Evolutionary conservation across 2,113 vertebrate genomes (phyloP).

Genomic region (Tetrax tetrax): DNA sequence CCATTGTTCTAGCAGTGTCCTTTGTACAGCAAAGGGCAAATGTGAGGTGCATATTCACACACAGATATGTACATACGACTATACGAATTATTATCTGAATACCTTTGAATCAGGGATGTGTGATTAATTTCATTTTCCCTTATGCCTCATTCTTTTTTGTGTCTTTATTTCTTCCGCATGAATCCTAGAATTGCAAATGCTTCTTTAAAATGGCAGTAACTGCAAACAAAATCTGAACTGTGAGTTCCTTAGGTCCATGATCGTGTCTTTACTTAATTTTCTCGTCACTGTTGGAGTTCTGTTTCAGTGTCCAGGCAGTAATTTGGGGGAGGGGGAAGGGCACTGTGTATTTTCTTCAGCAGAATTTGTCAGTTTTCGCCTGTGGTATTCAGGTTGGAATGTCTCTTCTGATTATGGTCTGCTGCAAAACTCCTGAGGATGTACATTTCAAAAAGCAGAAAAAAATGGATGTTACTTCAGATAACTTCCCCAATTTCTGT

Average conservation of each 20-base stretch:
- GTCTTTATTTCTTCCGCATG: not conserved
- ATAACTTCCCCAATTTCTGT: not conserved
- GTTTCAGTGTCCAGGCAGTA: not conserved
- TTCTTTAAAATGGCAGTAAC: not conserved
- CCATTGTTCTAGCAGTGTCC: not conserved
- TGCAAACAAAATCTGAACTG: not conserved
- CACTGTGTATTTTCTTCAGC: not conserved
- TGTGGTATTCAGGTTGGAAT: constrained; percentile 19
- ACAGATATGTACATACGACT: not conserved
- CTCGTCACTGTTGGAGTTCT: not conserved
- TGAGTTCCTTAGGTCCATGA: not conserved
- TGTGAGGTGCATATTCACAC: not conserved
- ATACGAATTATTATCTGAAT: not conserved
- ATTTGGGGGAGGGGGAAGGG: not conserved
- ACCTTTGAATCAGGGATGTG: not conserved
- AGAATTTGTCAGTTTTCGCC: not conserved
- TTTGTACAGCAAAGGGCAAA: not conserved
- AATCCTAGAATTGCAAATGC: not conserved
- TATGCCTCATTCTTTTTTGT: not conserved
- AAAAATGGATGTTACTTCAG: constrained; percentile 5
- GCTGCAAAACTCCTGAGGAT: not conserved
- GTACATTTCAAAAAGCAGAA: constrained; percentile 33
- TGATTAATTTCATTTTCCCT: not conserved
- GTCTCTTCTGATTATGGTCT: not conserved
- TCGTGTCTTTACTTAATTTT: not conserved